phyloP scores from a whole-genome alignment of 2,797 vertebrate genomes.

The Spea hammondii region DNA sequence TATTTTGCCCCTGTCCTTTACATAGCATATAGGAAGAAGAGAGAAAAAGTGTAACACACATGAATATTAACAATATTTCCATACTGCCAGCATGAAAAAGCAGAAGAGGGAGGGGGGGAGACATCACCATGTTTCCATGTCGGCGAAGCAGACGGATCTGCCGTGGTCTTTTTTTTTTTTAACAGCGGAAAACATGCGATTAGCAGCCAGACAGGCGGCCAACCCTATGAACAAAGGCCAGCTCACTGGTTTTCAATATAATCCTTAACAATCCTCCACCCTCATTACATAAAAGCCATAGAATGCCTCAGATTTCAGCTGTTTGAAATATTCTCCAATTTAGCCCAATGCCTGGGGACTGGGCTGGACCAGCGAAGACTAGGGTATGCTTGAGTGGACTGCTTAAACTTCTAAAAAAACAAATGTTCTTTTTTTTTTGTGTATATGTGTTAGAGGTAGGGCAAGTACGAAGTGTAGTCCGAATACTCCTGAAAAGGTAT shows the following conservation, averaged over 20 bases:
- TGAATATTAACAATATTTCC: no score
- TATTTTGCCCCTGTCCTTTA: no score
- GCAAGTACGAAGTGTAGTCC: no score
- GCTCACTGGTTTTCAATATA: conserved; percentile 28
- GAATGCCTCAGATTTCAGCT: conserved; percentile 20
- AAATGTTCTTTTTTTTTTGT: no score
- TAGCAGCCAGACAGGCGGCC: conserved; percentile 66
- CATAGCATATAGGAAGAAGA: no score
- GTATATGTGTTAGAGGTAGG: no score
- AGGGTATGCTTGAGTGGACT: background rate
- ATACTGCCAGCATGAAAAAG: conserved; percentile 46
- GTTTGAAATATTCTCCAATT: conserved; percentile 14
- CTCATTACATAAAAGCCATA: conserved; percentile 37
- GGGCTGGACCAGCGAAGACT: conserved; percentile 3
- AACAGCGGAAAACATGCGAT: conserved; percentile 68
- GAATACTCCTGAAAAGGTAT: no score
- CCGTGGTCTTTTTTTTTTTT: conserved; percentile 44
- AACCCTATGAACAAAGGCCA: conserved; percentile 11
- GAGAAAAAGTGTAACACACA: no score
- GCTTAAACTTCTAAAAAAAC: background rate
- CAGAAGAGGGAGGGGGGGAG: conserved; percentile 64
- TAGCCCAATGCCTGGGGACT: conserved; percentile 30
- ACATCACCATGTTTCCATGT: conserved; percentile 75
- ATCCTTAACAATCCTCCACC: conserved; percentile 40
- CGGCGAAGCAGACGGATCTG: conserved; percentile 66